Base-by-base conservation (phyloP, 1,140 invertebrate species). In the Ceratina calcarata region DNA sequence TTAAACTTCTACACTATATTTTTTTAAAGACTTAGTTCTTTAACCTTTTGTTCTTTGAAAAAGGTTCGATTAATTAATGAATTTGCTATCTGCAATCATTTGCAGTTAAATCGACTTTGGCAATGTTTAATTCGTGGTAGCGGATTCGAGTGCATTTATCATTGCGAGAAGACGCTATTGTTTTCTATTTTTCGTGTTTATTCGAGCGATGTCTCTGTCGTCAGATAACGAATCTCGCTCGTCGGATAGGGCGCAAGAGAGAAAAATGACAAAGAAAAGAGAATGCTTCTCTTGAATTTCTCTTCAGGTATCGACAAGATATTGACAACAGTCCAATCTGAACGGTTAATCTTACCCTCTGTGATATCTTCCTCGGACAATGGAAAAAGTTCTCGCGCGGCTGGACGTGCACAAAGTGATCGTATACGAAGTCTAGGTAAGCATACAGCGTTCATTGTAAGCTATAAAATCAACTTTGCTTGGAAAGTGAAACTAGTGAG, bases 371-470 rank as follows among this genome's bases (percentile, higher is more conserved):
- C 55, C 15, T 45, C 20, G n/a, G 13, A 57, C 32, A 71, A 62
- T 55, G 12, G 24, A 24, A 15, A 3, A 20, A 7, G 16, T 22
- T 55, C 20, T 64, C 27, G 58, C n/a, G 13, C 22, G 12, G 24
- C 13, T 24, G 60, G 71, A 78, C 55, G 8, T 72, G 32, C n/a
- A 76, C 73, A 76, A 76, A 76, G 51, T 66, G 6, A 13, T 13
- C 15, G 51, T 16, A 49, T 3, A 20, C n/a, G 18, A 45, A 24
- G 55, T 24, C 51, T 12, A 10, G 0, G 16, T 49, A 22, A 61
- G 12, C 20, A 13, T 24, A n/a, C 27, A 15, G 64, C 22, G 37
- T 45, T 45, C 37, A 45, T 45, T 45, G 37, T 45, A 45, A 45
- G 37, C 37, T 10, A 45, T 10, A 10, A 45, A 45, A 45, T 45